Evolutionary conservation across 2,888 invertebrate species (phyloP).

Genomic region (Hirtodrosophila histrioides): DNA sequence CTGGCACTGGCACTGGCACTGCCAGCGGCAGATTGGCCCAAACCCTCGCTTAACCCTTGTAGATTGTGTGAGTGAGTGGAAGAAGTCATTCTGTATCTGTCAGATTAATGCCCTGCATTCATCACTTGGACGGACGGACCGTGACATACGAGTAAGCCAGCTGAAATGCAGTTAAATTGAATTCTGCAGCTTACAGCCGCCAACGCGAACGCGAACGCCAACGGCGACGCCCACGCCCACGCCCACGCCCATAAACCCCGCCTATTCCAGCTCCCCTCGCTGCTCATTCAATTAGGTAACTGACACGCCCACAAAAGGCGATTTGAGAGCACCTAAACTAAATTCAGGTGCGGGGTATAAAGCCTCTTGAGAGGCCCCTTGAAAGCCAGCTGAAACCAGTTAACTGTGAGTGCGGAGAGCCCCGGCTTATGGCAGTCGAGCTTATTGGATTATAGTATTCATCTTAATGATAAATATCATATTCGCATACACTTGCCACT

Average conservation of each 20-base stretch:
- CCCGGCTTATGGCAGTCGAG: conserved; percentile 9
- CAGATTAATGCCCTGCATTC: conserved; percentile 69
- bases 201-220: neutral
- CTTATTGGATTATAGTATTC: conserved; percentile 46
- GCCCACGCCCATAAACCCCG: neutral
- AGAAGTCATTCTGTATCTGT: conserved; percentile 45
- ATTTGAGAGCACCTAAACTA: conserved; percentile 14
- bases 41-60: neutral
- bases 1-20: conserved; percentile 3
- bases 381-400: conserved; percentile 6
- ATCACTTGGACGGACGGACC: conserved; percentile 48
- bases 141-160: conserved; percentile 33
- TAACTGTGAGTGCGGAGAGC: neutral
- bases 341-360: conserved; percentile 1
- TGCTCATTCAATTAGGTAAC: conserved; percentile 50
- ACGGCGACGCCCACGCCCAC: neutral
- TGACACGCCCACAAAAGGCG: conserved; percentile 32
- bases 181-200: conserved; percentile 33
- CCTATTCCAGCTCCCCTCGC: conserved; percentile 3
- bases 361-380: conserved; percentile 4
- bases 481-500: conserved; percentile 11
- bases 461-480: conserved; percentile 21
- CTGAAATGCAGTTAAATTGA: conserved; percentile 57
- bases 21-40: no score
- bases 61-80: conserved; percentile 2